Percentiles rank a stretch among this genome's conserved stretches.
These are phyloP conservation scores for Cryptocheilus praepositus DNA, from an alignment of 2,888 invertebrate species.

Conservation along the genomic window DNA sequence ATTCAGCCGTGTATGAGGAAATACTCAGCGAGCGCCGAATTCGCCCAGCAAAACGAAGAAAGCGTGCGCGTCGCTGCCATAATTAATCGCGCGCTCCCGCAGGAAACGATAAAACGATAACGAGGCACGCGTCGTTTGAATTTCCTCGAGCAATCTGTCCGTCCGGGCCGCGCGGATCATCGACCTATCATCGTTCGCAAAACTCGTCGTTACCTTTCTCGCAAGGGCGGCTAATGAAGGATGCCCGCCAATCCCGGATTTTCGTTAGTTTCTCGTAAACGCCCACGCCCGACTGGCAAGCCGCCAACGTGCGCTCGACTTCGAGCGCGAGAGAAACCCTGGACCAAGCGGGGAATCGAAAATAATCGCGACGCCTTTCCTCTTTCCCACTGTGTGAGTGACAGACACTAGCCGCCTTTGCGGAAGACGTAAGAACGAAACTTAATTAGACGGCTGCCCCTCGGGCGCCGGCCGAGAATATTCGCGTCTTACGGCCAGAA, in stretches of 20 bases:
- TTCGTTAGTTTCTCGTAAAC: constrained; percentile 62
- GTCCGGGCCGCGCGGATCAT: not conserved
- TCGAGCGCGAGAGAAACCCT: constrained; percentile 17
- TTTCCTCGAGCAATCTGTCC: constrained; percentile 3
- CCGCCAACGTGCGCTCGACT: constrained; percentile 28
- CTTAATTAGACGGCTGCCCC: constrained; percentile 6
- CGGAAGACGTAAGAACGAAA: constrained; percentile 7
- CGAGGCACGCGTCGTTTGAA: constrained; percentile 3
- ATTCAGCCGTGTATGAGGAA: too few species aligned
- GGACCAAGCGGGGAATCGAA: constrained; percentile 33
- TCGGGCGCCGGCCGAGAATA: not conserved
- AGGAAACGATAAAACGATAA: constrained; percentile 3
- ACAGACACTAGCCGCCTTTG: not conserved
- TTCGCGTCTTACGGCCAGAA: too few species aligned
- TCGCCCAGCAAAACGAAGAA: too few species aligned
- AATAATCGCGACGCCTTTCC: constrained; percentile 33
- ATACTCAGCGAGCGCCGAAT: too few species aligned
- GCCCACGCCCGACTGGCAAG: constrained; percentile 62
- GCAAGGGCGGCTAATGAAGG: constrained; percentile 25
- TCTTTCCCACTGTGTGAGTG: constrained; percentile 16
- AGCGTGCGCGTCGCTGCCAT: too few species aligned
- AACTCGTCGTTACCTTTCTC: not conserved
- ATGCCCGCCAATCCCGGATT: constrained; percentile 26
- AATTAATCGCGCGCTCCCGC: not conserved
- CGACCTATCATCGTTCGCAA: not conserved